Evolutionary conservation across 1,140 invertebrate species (phyloP), one percentile per base, ranked within the genome.

Genomic region (Bombus fervidus): DNA sequence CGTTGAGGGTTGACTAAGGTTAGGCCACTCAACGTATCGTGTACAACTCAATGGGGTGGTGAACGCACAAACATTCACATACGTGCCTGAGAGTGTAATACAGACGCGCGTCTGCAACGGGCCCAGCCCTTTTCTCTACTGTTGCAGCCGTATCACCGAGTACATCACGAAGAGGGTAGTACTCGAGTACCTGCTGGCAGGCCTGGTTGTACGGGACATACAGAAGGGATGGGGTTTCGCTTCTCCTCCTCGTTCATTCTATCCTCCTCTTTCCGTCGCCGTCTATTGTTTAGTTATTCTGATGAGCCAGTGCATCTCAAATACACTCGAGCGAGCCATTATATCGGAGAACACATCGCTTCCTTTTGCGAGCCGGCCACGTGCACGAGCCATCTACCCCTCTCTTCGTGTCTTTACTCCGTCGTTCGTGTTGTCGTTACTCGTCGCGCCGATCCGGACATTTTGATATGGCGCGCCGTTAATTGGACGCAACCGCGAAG

Each of bases 241-340:
- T 18, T 43, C 43, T 73, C 73, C 74, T 81, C 64, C 73, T 68
- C 75, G 53, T 86, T 80, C 85, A 15, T 69, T 73, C 77, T 68
- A 57, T 76, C 81, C 75, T 80, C 34, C 25, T 47, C 72, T n/a
- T 18, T 6, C 81, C 25, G 71, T n/a, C 62, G 68, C n/a, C 77
- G 76, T 81, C 83, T 81, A 93, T 93, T 93, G 92, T 93, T 92
- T 92, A 90, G 91, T 89, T 91, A 91, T 92, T 92, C 89, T 79
- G 92, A 93, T 92, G 91, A 93, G 85, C 87, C 87, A 90, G 90
- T 91, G 83, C 85, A 88, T 90, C 89, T 89, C 83, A 87, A 91
- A 90, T 88, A 82, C 88, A 81, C 89, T 91, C 88, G 71, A 92
- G 75, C 81, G 86, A 81, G 84, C 89, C 87, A 92, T 92, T 92